Evolutionary conservation across 2,888 invertebrate genomes (phyloP), one percentile per base, ranked within the genome.

Genomic region (Steinernema carpocapsae): DNA sequence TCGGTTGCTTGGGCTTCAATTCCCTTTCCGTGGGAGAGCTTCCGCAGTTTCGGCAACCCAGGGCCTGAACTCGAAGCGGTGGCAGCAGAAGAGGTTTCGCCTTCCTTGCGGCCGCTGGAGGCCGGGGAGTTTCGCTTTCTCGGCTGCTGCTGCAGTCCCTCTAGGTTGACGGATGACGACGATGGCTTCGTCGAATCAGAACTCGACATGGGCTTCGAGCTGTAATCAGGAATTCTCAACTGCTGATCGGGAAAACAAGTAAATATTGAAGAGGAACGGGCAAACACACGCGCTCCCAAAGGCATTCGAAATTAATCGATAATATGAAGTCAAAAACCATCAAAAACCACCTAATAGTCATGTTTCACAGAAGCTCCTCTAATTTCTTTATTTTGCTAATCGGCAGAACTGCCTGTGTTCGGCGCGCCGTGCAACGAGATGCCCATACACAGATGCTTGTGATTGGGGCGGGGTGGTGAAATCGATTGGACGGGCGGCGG

Each of bases 181-280:
- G 64, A 64, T 26, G 64, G 64, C 32, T 64, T 64, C 64, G 64
- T 32, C 64, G 64, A 64, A 17, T 64, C 64, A 64, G 52, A 52
- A 52, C 52, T 52, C 52, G 64, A 64, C 64, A 64, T 64, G 64
- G 64, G 64, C 64, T 29, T 64, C 64, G 29, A 64, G 64, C 64
- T 64, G 37, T 29, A 64, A 64, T 2, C 14, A 64, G 37, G 37
- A 37, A 37, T 37, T 37, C 10, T 37, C 37, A 37, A 37, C 3
- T 37, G 37, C 10, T 37, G 37, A 37, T 6, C 37, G 14, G 6
- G 4, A 17, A 19, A 7, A 14, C 17, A 4, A 48, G n/a, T n/a
- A 48, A 48, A 48, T 48, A 48, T 19, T 48, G n/a, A 17, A 48
- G 48, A 48, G 6, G 48, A 48, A 14, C 19, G 14, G 48, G 37